Evolutionary conservation across 2,888 invertebrate genomes (phyloP).

Genomic region (Limenitis camilla): DNA sequence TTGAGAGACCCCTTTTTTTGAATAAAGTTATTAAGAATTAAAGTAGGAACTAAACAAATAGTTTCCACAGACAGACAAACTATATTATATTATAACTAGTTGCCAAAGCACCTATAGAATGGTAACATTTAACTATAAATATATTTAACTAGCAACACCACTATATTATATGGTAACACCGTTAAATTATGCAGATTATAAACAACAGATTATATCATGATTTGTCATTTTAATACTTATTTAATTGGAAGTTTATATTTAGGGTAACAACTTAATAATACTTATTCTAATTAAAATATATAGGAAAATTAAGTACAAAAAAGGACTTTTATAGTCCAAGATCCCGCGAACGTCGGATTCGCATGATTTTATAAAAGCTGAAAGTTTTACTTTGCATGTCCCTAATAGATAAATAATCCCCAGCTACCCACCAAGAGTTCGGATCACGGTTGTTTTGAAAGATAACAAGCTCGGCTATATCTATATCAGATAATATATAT

Average conservation of each 20-base stretch:
- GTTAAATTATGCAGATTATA: slow-evolving; percentile 8
- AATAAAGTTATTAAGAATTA: not conserved
- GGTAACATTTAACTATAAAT: slow-evolving; percentile 24
- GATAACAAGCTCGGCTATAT: too few relatives aligned
- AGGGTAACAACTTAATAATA: not conserved
- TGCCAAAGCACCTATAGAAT: slow-evolving; percentile 18
- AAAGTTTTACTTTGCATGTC: too few relatives aligned
- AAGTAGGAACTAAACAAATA: not conserved
- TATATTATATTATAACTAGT: not conserved
- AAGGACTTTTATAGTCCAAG: too few relatives aligned
- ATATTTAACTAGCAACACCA: slow-evolving; percentile 17
- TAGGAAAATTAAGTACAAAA: slow-evolving; percentile 26
- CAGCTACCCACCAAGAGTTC: too few relatives aligned
- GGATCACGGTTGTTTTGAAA: too few relatives aligned
- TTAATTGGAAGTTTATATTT: too few relatives aligned
- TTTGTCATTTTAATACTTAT: not conserved
- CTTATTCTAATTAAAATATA: slow-evolving; percentile 9
- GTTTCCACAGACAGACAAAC: not conserved
- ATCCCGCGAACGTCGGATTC: too few relatives aligned
- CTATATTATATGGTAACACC: slow-evolving; percentile 18
- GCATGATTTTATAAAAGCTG: too few relatives aligned
- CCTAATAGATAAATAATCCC: too few relatives aligned
- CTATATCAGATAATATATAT: too few relatives aligned
- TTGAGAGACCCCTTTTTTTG: too few relatives aligned
- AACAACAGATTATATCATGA: not conserved